phyloP scores from a whole-genome alignment of 2,888 invertebrate species.

The Smittia sp. region DNA sequence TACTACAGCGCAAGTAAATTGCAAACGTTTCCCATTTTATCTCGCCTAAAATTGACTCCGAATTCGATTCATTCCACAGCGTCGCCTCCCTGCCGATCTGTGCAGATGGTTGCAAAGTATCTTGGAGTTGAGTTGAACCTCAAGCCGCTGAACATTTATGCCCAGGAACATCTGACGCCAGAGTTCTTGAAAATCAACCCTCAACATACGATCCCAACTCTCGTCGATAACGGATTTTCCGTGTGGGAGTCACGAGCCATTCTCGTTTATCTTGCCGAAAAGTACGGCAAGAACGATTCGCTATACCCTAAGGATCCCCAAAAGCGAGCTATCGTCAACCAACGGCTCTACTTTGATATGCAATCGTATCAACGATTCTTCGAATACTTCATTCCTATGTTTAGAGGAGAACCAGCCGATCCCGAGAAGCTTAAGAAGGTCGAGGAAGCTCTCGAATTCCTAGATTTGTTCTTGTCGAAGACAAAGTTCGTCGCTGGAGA shows the following conservation, averaged over 20 bases:
- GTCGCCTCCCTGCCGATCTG: conserved; percentile 61
- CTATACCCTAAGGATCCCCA: conserved; percentile 69
- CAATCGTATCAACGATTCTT: conserved; percentile 64
- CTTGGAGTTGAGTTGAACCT: conserved; percentile 60
- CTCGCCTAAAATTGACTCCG: background rate
- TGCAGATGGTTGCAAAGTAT: conserved; percentile 59
- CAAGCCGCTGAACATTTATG: conserved; percentile 52
- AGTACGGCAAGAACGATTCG: conserved; percentile 56
- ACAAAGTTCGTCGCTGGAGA: conserved; percentile 65
- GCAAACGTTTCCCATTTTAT: too few relatives aligned
- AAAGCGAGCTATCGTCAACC: conserved; percentile 67
- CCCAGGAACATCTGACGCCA: conserved; percentile 60
- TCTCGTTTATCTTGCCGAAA: conserved; percentile 18
- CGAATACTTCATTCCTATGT: conserved; percentile 62
- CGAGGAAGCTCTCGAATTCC: conserved; percentile 60
- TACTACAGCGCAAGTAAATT: background rate
- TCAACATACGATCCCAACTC: conserved; percentile 38
- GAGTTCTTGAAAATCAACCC: conserved; percentile 56
- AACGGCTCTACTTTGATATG: conserved; percentile 69
- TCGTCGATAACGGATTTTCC: conserved; percentile 32
- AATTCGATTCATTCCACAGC: conserved; percentile 48
- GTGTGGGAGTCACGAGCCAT: conserved; percentile 40
- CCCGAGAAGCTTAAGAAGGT: conserved; percentile 62
- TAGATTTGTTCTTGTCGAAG: conserved; percentile 66
- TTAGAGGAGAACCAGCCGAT: conserved; percentile 59